phyloP scores from a whole-genome alignment of 2,113 vertebrate species.

The Scytalopus superciliaris region DNA sequence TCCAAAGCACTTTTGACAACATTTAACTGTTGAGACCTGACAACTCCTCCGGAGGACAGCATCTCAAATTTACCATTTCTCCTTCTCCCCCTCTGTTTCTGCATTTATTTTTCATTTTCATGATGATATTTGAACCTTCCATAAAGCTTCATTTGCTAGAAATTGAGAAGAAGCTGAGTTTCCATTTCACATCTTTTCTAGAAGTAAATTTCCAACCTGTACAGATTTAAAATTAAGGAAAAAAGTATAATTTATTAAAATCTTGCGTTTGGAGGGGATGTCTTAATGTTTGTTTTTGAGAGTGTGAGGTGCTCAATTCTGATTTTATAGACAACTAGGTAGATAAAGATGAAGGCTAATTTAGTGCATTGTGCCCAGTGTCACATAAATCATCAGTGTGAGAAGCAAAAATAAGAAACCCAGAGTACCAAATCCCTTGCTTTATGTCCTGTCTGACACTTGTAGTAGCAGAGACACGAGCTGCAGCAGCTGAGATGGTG shows the following conservation, averaged over 20 bases:
- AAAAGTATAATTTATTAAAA: neutral
- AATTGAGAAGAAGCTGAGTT: neutral
- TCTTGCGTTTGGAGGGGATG: neutral
- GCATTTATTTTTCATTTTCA: neutral
- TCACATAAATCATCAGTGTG: neutral
- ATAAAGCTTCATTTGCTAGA: neutral
- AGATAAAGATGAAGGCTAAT: neutral
- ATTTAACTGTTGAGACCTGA: conserved; percentile 20
- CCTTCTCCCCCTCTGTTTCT: neutral
- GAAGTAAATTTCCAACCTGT: neutral
- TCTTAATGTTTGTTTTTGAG: neutral
- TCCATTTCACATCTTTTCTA: neutral
- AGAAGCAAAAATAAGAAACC: neutral
- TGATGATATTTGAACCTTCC: neutral
- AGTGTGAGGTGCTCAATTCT: neutral
- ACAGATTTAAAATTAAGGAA: neutral
- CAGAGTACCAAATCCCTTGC: neutral
- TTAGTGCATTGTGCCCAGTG: neutral
- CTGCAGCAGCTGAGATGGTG: neutral
- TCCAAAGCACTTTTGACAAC: conserved; percentile 35
- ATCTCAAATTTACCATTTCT: neutral
- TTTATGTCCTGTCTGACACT: neutral
- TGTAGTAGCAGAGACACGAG: neutral
- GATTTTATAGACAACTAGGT: neutral
- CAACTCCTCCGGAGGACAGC: neutral